These are phyloP conservation scores for Phylloscopus collybita DNA, from an alignment of 2,797 vertebrate species.

Conservation along the genomic window DNA sequence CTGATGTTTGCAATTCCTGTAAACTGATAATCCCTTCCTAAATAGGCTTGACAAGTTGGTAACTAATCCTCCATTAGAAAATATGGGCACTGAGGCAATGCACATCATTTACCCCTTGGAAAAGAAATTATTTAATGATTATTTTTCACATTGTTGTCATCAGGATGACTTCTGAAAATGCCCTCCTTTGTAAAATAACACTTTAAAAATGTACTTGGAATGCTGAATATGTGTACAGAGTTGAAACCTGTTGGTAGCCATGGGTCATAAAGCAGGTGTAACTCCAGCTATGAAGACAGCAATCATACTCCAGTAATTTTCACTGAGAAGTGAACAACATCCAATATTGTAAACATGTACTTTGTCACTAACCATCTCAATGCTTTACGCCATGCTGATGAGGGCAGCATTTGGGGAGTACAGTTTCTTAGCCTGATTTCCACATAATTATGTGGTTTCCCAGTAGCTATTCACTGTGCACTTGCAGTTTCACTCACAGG, in stretches of 20 bases:
- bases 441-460: not conserved
- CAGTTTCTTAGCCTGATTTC: rapidly evolving
- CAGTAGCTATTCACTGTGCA: not conserved
- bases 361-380: not conserved
- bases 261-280: not conserved
- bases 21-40: not conserved
- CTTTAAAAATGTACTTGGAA: not conserved
- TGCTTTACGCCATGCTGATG: not conserved
- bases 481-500: not conserved
- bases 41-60: not conserved
- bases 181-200: not conserved
- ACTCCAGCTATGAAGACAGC: not conserved
- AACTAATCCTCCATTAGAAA: not conserved
- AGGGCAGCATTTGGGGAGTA: not conserved
- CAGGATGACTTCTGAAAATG: not conserved
- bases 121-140: not conserved
- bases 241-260: not conserved
- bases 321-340: not conserved
- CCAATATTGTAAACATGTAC: rapidly evolving
- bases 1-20: not conserved
- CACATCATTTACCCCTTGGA: not conserved
- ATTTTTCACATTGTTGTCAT: not conserved
- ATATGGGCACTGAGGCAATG: not conserved
- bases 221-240: not conserved
- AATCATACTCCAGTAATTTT: not conserved